phyloP scores from a whole-genome alignment of 1,140 invertebrate species.

The Arion vulgaris region DNA sequence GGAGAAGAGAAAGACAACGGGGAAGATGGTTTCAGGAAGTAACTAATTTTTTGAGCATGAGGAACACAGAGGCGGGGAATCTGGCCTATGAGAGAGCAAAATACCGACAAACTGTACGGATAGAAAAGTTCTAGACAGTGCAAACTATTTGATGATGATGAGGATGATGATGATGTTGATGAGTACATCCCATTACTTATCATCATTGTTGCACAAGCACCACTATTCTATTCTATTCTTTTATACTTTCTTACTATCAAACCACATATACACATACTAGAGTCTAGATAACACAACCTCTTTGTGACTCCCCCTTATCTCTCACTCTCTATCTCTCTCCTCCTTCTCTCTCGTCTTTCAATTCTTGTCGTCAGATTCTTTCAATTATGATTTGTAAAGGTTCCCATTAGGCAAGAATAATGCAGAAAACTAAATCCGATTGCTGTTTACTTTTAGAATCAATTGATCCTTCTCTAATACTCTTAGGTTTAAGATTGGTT shows the following conservation, averaged over 20 bases:
- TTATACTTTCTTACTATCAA: background rate
- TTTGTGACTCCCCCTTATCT: background rate
- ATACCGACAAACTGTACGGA: too few species aligned
- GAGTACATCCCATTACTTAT: background rate
- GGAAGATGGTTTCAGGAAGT: too few species aligned
- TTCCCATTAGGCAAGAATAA: constrained; percentile 8
- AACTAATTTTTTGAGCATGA: too few species aligned
- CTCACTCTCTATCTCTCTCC: background rate
- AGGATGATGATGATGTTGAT: too few species aligned
- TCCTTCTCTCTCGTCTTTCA: constrained; percentile 1
- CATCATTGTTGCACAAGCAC: too few species aligned
- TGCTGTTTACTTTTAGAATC: constrained; percentile 7
- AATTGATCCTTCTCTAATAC: background rate
- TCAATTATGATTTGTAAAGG: background rate
- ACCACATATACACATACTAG: background rate
- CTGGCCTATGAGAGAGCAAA: too few species aligned
- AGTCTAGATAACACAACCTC: background rate
- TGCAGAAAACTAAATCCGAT: background rate
- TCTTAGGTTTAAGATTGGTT: constrained; percentile 1
- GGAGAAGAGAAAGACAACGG: too few species aligned
- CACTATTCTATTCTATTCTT: background rate
- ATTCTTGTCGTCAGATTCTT: background rate
- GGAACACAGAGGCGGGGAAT: too few species aligned
- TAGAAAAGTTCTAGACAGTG: too few species aligned
- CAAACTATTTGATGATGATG: too few species aligned